phyloP scores from a whole-genome alignment of 2,888 invertebrate genomes.

The Branchellion lobata region DNA sequence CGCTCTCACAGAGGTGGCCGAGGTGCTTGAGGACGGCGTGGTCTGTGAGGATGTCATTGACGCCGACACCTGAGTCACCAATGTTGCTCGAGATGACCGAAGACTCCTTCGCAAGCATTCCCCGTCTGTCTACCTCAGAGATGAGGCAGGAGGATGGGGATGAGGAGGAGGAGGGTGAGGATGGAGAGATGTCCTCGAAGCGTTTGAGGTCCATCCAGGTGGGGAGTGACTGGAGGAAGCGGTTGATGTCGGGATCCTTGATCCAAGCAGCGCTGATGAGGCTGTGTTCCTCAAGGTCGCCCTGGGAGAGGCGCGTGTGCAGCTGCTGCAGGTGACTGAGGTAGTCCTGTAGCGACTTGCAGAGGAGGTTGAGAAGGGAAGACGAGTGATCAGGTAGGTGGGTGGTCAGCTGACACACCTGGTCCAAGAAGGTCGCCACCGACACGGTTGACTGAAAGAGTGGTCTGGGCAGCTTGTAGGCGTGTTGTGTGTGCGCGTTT shows the following conservation, averaged over 20 bases:
- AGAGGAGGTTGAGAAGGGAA: constrained; percentile 73
- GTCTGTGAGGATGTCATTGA: constrained; percentile 83
- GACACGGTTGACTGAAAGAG: constrained; percentile 70
- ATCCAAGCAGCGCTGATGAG: constrained; percentile 81
- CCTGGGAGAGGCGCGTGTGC: constrained; percentile 70
- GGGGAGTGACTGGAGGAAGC: constrained; percentile 74
- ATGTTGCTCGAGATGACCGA: constrained; percentile 88
- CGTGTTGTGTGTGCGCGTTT: constrained; percentile 71
- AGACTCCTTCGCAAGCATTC: constrained; percentile 81
- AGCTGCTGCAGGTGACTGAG: constrained; percentile 74
- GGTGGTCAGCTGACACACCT: constrained; percentile 71
- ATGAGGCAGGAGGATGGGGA: too few relatives aligned
- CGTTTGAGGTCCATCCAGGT: constrained; percentile 66
- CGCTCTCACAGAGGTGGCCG: constrained; percentile 86
- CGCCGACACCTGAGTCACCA: constrained; percentile 76
- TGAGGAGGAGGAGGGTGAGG: too few relatives aligned
- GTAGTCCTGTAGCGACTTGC: constrained; percentile 73
- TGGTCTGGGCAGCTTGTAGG: constrained; percentile 69
- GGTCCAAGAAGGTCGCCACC: constrained; percentile 71
- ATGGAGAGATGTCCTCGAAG: constrained; percentile 54
- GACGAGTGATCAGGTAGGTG: constrained; percentile 75
- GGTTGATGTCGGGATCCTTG: constrained; percentile 86
- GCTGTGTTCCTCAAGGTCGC: constrained; percentile 71
- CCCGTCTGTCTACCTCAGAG: constrained; percentile 76
- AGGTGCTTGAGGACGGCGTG: constrained; percentile 78